Evolutionary conservation across 2,888 invertebrate genomes (phyloP), one percentile per base, ranked within the genome.

Genomic region (Flexamia atlantica): DNA sequence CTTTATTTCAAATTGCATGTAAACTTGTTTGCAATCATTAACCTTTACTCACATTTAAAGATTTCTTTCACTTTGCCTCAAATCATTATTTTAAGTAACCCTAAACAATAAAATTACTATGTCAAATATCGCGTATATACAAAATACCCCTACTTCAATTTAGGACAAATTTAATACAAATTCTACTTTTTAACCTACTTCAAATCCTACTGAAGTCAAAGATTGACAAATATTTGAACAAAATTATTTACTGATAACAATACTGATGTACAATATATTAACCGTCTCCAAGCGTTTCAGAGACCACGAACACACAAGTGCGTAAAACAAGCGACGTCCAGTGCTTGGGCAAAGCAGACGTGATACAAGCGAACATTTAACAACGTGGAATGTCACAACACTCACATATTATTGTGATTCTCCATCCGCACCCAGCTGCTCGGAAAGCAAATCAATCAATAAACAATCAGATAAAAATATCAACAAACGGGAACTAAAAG

Each of bases 351-450:
- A 64, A 64, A 64, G 64, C 64, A 28, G 30, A 10, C 64, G 64
- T 64, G 64, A 64, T 64, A 64, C 64, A 64, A 64, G 64, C 64
- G 9, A 30, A 64, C 64, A 64, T 64, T 64, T 64, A 64, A 30
- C 30, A 64, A 64, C 20, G 46, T 72, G 72, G 42, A 25, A 23
- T 72, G 72, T 46, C 53, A 30, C 79, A 79, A 76, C 79, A 79
- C 79, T 79, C 79, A 79, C 79, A 79, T 20, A 79, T 79, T 79
- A 79, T 79, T 57, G 79, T 79, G 79, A 57, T n/a, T 79, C 79
- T 79, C 79, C 79, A 20, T 79, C 79, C 30, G 53, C 79, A n/a
- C 79, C 79, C 53, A 36, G 57, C 79, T 79, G 79, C 30, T 57
- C 20, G 76, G 23, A 42, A 79, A 79, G 79, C 79, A 79, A 79